Base-by-base conservation (phyloP, 2,888 invertebrate genomes). In the Oegoconia quadripuncta region DNA sequence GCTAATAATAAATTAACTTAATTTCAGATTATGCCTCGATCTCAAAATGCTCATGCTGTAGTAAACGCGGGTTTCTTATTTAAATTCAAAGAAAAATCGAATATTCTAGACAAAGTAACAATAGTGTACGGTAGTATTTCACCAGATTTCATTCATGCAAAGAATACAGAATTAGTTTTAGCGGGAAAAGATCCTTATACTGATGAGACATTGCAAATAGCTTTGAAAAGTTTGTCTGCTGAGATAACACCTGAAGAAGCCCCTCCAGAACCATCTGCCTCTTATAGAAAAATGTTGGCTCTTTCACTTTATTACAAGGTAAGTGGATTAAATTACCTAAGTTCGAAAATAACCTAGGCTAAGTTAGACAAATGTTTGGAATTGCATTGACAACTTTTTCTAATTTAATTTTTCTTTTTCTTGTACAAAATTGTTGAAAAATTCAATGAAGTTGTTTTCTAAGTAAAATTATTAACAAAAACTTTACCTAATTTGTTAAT, bases 1-100 rank as follows among this genome's bases (percentile, higher is more conserved):
- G 34, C 13, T 16, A 28, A 20, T 23, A 4, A 8, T 34, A 20
- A n/a, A 34, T 28, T n/a, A 18, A 2, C 14, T 33, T 28, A 16
- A 31, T 68, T 60, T n/a, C 57, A 94, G 93, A 90, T 94, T 33
- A 92, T 91, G 89, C 91, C 92, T 0, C 80, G 93, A 41, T 89
- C 91, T 1, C 93, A 93, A 77, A 93, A 92, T 59, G 91, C 93
- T 0, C 92, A 92, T 55, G 93, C 94, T 0, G 88, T 92, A 40
- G 91, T 95, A 0, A 92, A 94, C 58, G 93, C 93, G 9, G 94
- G 91, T 5, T 93, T 94, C 59, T 64, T 91, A 0, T 88, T 92
- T 34, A 59, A 67, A 53, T 33, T 76, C 2, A 41, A 48, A 11
- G 16, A 14, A 11, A 31, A 52, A 14, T 29, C 44, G 3, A 57